A percentile compares a stretch with the other conserved stretches of the same genome.
These are phyloP conservation scores for Drosophila elegans DNA, from an alignment of 1,140 invertebrate species.

Conservation along the genomic window DNA sequence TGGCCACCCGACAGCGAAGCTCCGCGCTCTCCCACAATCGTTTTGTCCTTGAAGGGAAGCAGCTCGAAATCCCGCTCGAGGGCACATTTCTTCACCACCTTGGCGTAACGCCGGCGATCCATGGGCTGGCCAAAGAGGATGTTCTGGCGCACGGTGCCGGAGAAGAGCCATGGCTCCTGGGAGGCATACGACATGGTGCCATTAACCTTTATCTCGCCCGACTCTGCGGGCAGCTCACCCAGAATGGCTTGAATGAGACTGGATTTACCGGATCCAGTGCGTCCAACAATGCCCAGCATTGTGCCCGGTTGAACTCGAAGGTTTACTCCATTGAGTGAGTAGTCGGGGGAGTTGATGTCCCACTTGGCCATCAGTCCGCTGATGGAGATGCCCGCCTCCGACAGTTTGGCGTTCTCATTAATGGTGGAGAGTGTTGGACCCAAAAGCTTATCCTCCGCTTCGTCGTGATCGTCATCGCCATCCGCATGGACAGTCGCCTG, in stretches of 20 bases:
- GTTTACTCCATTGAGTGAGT: constrained; percentile 87
- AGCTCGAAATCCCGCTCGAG: constrained; percentile 91
- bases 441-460: constrained; percentile 52
- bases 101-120: constrained; percentile 90
- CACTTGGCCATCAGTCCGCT: constrained; percentile 72
- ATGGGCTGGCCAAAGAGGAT: constrained; percentile 94
- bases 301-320: constrained; percentile 88
- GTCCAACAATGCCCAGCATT: constrained; percentile 89
- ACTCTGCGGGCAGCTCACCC: constrained; percentile 90
- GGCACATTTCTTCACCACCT: constrained; percentile 91
- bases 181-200: constrained; percentile 94
- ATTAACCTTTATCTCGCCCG: constrained; percentile 89
- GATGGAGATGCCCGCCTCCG: constrained; percentile 75
- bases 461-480: constrained; percentile 49
- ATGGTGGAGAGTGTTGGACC: constrained; percentile 31
- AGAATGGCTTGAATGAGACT: constrained; percentile 93
- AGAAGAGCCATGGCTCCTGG: constrained; percentile 97
- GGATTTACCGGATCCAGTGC: constrained; percentile 91
- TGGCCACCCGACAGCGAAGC: constrained; percentile 95
- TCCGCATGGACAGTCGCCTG: constrained; percentile 65
- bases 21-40: constrained; percentile 94
- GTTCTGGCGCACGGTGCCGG: constrained; percentile 92
- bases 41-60: constrained; percentile 92
- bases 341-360: constrained; percentile 83
- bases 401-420: constrained; percentile 72